Evolutionary conservation across 2,888 invertebrate genomes (phyloP).

Genomic region (Eledone cirrhosa): DNA sequence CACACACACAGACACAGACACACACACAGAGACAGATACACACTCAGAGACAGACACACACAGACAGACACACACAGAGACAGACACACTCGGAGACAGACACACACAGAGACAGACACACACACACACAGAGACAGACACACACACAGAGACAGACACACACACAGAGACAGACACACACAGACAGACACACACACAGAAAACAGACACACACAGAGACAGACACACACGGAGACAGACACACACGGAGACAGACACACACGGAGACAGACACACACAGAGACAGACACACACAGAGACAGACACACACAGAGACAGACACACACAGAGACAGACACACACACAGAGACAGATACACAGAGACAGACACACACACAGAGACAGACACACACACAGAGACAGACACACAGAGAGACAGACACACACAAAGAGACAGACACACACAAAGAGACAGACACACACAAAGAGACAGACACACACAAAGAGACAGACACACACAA

Average conservation of each 20-base stretch:
- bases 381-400: conserved; percentile 1
- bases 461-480: too few relatives aligned
- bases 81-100: not conserved
- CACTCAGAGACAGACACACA: not conserved
- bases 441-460: too few relatives aligned
- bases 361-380: not conserved
- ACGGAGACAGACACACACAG: not conserved
- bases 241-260: too few relatives aligned
- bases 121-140: not conserved
- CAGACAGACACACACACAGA: too few relatives aligned
- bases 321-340: not conserved
- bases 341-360: too few relatives aligned
- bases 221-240: too few relatives aligned
- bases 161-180: not conserved
- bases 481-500: too few relatives aligned
- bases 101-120: not conserved
- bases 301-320: not conserved
- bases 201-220: too few relatives aligned
- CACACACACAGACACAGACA: not conserved
- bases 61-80: not conserved
- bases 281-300: not conserved
- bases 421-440: too few relatives aligned
- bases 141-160: not conserved
- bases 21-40: not conserved
- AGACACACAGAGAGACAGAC: not conserved